These are phyloP conservation scores for Volucella inflata DNA, from an alignment of 2,888 invertebrate species.

Conservation along the genomic window DNA sequence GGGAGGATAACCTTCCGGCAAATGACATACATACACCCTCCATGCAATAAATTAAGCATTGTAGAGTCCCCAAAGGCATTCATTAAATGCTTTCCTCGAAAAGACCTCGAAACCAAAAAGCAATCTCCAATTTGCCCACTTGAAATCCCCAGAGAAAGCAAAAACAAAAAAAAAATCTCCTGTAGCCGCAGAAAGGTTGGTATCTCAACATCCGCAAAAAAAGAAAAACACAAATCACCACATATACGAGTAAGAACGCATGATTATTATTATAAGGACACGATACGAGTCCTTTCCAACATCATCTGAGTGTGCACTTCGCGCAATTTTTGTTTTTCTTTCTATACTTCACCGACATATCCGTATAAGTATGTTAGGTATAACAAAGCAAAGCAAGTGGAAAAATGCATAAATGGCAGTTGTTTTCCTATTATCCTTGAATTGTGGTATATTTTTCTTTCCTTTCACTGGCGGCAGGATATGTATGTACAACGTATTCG, in stretches of 20 bases:
- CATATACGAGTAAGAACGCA: slow-evolving; percentile 7
- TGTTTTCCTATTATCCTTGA: slow-evolving; percentile 62
- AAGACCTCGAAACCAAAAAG: slow-evolving; percentile 43
- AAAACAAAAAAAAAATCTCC: slow-evolving; percentile 32
- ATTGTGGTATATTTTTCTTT: slow-evolving; percentile 15
- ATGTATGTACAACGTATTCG: slow-evolving; percentile 9
- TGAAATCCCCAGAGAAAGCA: slow-evolving; percentile 33
- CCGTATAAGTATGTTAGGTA: slow-evolving; percentile 1
- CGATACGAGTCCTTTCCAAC: slow-evolving; percentile 49
- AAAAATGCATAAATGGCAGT: slow-evolving; percentile 66
- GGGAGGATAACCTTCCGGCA: not conserved
- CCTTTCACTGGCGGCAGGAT: slow-evolving; percentile 34
- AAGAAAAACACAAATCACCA: slow-evolving; percentile 16
- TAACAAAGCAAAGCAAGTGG: slow-evolving; percentile 40
- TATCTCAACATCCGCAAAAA: not conserved
- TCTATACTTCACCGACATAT: slow-evolving; percentile 21
- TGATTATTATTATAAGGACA: slow-evolving; percentile 43
- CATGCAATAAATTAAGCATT: slow-evolving; percentile 11
- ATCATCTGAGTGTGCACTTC: slow-evolving; percentile 60
- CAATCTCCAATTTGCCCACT: slow-evolving; percentile 37
- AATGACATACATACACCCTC: slow-evolving; percentile 31
- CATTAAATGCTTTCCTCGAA: slow-evolving; percentile 43
- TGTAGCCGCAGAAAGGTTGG: slow-evolving; percentile 38
- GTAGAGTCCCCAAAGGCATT: slow-evolving; percentile 31
- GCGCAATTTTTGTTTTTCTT: slow-evolving; percentile 42